phyloP scores from a whole-genome alignment of 2,888 invertebrate species.

The Mactromeris polynyma region DNA sequence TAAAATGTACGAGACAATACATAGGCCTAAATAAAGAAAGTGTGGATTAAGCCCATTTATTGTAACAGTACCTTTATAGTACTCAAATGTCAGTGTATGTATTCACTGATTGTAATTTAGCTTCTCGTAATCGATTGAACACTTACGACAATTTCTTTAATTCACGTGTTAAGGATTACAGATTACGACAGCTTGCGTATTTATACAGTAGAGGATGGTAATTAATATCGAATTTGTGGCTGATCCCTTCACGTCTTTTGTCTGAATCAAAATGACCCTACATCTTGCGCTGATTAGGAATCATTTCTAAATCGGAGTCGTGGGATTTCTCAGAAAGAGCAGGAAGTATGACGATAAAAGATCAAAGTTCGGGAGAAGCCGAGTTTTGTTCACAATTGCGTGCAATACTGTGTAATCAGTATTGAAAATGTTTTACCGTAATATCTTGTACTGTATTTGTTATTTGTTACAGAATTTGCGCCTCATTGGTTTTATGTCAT shows the following conservation, averaged over 20 bases:
- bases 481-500: too few relatives aligned
- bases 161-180: slow-evolving; percentile 9
- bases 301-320: slow-evolving; percentile 11
- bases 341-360: background rate
- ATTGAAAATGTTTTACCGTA: background rate
- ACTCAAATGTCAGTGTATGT: background rate
- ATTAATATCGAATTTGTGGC: slow-evolving; percentile 64
- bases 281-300: slow-evolving; percentile 20
- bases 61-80: too few relatives aligned
- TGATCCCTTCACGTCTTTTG: slow-evolving; percentile 37
- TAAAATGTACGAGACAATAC: too few relatives aligned
- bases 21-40: too few relatives aligned
- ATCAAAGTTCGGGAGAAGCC: background rate
- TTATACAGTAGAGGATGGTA: slow-evolving; percentile 40
- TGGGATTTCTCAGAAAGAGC: background rate
- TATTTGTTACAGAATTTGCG: background rate
- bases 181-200: slow-evolving; percentile 51
- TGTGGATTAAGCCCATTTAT: too few relatives aligned
- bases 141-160: background rate
- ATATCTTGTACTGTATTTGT: background rate
- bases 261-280: slow-evolving; percentile 38
- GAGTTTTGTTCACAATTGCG: background rate
- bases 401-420: background rate
- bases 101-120: background rate
- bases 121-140: background rate